A percentile compares a stretch with the other conserved stretches of the same genome.
phyloP scores from a whole-genome alignment of 1,140 invertebrate genomes.

The Hyposmocoma kahamanoa region DNA sequence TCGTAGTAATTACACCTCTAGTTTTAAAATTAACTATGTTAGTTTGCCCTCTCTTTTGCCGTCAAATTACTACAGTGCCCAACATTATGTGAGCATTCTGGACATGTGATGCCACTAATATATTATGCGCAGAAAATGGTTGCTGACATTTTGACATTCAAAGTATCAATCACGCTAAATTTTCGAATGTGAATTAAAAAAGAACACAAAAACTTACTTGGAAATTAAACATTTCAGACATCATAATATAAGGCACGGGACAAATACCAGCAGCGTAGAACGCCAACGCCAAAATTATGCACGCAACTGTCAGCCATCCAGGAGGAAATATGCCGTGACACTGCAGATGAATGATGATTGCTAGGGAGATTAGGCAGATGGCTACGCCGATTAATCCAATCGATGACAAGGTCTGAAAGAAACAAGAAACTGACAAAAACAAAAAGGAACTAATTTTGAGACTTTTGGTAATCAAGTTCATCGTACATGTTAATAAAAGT shows the following conservation, averaged over 20 bases:
- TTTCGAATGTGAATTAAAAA: background rate
- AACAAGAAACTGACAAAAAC: no score
- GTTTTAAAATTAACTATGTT: background rate
- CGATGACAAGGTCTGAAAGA: no score
- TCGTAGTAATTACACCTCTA: no score
- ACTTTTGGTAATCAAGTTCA: no score
- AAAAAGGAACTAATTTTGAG: no score
- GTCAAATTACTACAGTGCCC: background rate
- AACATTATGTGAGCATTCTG: background rate
- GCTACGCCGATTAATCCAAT: no score
- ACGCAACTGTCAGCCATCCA: constrained; percentile 32
- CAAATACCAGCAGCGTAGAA: constrained; percentile 12
- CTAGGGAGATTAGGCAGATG: no score
- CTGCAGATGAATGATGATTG: constrained; percentile 23
- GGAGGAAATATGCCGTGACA: constrained; percentile 21
- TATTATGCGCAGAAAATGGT: no score
- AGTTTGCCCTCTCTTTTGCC: background rate
- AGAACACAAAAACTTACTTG: constrained; percentile 13
- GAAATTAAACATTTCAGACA: constrained; percentile 22
- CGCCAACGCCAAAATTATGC: constrained; percentile 30
- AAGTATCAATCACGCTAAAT: background rate
- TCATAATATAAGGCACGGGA: constrained; percentile 15
- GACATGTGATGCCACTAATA: no score
- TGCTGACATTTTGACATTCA: no score
- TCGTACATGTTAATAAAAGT: no score